Evolutionary conservation across 1,140 invertebrate genomes (phyloP).

Genomic region (Panulirus ornatus): DNA sequence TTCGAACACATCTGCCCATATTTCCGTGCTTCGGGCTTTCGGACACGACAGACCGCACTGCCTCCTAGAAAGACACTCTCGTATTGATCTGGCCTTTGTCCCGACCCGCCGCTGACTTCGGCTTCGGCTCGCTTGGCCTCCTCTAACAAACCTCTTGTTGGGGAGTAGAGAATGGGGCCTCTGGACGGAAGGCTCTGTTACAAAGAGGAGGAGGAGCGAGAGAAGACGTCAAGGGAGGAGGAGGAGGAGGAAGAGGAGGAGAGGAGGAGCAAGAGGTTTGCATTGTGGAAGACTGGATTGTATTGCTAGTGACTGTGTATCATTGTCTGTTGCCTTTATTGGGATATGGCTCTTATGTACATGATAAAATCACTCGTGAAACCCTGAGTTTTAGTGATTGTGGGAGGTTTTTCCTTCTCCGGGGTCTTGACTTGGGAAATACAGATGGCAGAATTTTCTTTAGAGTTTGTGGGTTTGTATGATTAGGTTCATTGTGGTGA

Average conservation of each 20-base stretch:
- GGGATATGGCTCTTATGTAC: too few relatives aligned
- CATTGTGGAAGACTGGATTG: not conserved
- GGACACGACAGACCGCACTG: constrained; percentile 65
- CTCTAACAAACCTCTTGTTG: not conserved
- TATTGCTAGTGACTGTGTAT: too few relatives aligned
- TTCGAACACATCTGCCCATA: constrained; percentile 36
- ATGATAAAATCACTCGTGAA: too few relatives aligned
- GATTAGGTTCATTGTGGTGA: too few relatives aligned
- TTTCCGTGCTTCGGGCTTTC: constrained; percentile 55
- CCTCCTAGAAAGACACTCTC: constrained; percentile 68
- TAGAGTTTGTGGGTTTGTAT: too few relatives aligned
- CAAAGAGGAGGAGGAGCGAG: not conserved
- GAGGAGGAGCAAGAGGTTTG: not conserved
- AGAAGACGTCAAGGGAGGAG: not conserved
- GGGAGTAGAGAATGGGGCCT: constrained; percentile 1
- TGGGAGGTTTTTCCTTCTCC: too few relatives aligned
- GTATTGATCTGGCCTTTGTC: constrained; percentile 68
- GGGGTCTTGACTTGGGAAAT: too few relatives aligned
- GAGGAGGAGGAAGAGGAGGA: not conserved
- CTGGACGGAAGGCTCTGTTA: not conserved
- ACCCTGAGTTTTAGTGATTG: too few relatives aligned
- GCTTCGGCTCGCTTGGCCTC: constrained; percentile 44
- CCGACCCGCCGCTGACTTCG: constrained; percentile 43
- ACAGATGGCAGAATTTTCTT: too few relatives aligned
- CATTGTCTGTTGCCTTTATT: too few relatives aligned